Base-by-base conservation (phyloP, 2,888 invertebrate species). In the Coleophora deauratella region DNA sequence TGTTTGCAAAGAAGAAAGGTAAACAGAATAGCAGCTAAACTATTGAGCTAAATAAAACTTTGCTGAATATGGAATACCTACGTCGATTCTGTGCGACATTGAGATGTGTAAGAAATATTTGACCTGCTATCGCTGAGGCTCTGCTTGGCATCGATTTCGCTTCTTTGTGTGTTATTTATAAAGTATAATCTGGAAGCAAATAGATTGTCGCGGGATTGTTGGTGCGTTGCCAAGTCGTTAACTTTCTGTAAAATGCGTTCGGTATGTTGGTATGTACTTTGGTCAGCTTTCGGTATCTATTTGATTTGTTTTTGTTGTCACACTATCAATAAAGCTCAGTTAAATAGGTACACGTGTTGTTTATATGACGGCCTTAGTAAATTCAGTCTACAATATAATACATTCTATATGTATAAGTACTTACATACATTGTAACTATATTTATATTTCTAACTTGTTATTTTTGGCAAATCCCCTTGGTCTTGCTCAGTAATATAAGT, bases 221-320 rank as follows among this genome's bases (percentile, higher is more conserved):
- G 84, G 81, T 51, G 35, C 46, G 35, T 44, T 59, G 72, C 82
- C 84, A 82, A 80, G 76, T 71, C 54, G 68, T 71, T 71, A 59
- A 60, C 66, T 60, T 64, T 64, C 66, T 74, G 72, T 79, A 72
- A 74, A 78, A 77, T 72, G 62, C 63, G 62, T 64, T 61, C 53
- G 66, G 70, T 71, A 77, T 78, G 74, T 75, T 78, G 76, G 73
- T 61, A 52, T 66, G 70, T 71, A 77, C 78, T 74, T 75, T 78
- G 76, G 73, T 75, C 75, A 73, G 69, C 73, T 72, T 64, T 66
- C 63, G 62, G 62, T 59, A 71, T n/a, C n/a, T n/a, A n/a, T n/a
- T n/a, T n/a, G n/a, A n/a, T 71, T 59, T 75, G 71, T 78, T 75
- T 76, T 68, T 70, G 54, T 60, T 62, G 53, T 30, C 21, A 38